Evolutionary conservation across 2,888 invertebrate genomes (phyloP).

Genomic region (Ormyrus nitidulus): DNA sequence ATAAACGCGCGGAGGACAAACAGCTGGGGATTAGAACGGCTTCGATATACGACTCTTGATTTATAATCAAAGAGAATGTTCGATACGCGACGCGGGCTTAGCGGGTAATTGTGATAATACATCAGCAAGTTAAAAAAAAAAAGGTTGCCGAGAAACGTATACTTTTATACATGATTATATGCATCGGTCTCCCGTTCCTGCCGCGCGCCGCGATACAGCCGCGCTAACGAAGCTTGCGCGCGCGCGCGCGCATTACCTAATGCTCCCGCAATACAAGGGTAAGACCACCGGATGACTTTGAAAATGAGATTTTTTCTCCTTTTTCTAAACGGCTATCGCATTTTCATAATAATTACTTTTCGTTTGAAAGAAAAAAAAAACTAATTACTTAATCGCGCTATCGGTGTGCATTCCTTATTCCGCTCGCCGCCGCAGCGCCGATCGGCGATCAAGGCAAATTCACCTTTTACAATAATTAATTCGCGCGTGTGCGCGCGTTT

Average conservation of each 20-base stretch:
- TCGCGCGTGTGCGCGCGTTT: no score
- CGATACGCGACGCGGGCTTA: no score
- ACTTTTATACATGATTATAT: constrained; percentile 28
- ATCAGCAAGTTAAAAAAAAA: constrained; percentile 9
- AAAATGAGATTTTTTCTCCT: constrained; percentile 11
- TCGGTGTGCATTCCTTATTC: no score
- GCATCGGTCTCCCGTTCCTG: neutral
- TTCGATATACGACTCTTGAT: neutral
- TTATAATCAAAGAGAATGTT: neutral
- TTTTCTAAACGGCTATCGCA: constrained; percentile 21
- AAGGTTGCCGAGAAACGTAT: neutral
- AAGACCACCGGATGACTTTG: constrained; percentile 44
- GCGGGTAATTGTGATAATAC: constrained; percentile 1
- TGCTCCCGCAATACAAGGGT: constrained; percentile 32
- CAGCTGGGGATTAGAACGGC: no score
- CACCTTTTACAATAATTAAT: no score
- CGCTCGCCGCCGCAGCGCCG: no score
- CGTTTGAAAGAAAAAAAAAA: neutral
- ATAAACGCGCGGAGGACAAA: no score
- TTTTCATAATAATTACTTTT: constrained; percentile 21
- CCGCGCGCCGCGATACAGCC: neutral
- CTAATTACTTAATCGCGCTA: no score
- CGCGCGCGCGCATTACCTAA: constrained; percentile 31
- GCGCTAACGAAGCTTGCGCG: constrained; percentile 11
- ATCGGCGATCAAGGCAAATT: no score